Base-by-base conservation (phyloP, 2,113 vertebrate genomes). In the Leucopternis melanops region DNA sequence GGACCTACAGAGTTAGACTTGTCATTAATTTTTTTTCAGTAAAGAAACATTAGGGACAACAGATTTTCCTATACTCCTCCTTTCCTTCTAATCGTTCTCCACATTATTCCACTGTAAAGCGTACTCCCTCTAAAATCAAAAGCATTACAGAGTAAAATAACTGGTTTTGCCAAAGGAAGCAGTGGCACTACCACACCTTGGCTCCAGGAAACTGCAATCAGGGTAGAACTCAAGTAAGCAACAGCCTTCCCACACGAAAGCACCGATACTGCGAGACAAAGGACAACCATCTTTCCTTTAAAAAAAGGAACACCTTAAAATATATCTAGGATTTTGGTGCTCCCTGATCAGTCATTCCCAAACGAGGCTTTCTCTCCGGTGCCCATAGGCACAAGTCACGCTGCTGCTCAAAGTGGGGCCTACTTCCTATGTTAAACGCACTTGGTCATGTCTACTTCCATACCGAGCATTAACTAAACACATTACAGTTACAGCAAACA, bases 81-180 rank as follows among this genome's bases (percentile, higher is more conserved):
- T 50, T 73, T 42, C 13, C 52, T 50, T 82, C 52, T 74, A 84
- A 88, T 45, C 5, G 59, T 71, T 65, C 62, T 79, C 19, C n/a
- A 16, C 52, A 55, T 91, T 40, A 82, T 40, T 45, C 36, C 31
- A 38, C 61, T 29, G 63, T 49, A 58, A 96, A 96, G 89, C 6
- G 26, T 54, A 85, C 92, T 96, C 84, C 61, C 75, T 47, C 49
- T 72, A 91, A 94, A 91, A 82, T 62, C 92, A 81, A 85, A 81
- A 74, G 59, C 71, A 77, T 69, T 78, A 63, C 32, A 86, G 66
- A 94, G 88, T 95, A 89, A 96, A 78, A 88, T 9, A 90, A 84
- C 88, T 55, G 91, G 95, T 84, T 97, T 88, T 72, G 93, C 94
- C 91, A 91, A 96, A 81, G 86, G 95, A 97, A 96, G 88, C 70